These are phyloP conservation scores for Otis tarda DNA, from an alignment of 2,113 vertebrate genomes.

Conservation along the genomic window DNA sequence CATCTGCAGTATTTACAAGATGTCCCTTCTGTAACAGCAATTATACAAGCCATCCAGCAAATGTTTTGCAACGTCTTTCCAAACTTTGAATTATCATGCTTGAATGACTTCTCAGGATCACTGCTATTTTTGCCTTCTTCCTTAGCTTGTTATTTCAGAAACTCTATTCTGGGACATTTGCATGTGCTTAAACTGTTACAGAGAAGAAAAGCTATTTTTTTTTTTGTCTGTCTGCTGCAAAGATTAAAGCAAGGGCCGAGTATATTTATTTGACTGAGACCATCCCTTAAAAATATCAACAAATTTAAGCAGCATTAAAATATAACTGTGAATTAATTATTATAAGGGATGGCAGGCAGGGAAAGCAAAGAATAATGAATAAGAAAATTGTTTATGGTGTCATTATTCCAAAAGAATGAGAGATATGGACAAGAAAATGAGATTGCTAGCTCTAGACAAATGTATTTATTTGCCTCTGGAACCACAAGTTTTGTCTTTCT, in stretches of 20 bases:
- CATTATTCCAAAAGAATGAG: neutral
- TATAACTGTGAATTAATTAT: neutral
- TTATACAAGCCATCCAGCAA: neutral
- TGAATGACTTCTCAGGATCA: constrained; percentile 70
- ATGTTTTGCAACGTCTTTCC: neutral
- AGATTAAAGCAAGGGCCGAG: neutral
- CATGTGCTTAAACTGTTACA: constrained; percentile 78
- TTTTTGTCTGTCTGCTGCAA: constrained; percentile 67
- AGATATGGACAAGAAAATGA: neutral
- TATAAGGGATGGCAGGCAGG: neutral
- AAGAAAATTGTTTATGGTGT: neutral
- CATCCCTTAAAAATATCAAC: neutral
- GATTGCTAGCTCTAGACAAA: neutral
- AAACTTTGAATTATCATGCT: constrained; percentile 62
- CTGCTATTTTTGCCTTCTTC: constrained; percentile 1
- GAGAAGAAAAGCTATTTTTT: constrained; percentile 74
- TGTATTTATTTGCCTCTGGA: neutral
- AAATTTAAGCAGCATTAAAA: neutral
- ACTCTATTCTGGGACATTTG: constrained; percentile 76
- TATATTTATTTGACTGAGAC: neutral
- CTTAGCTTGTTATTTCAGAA: constrained; percentile 51
- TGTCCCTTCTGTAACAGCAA: neutral
- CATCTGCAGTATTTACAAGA: neutral
- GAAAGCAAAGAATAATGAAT: neutral
- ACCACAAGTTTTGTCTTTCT: neutral